phyloP scores from a whole-genome alignment of 1,140 invertebrate genomes.

The Anthonomus grandis region DNA sequence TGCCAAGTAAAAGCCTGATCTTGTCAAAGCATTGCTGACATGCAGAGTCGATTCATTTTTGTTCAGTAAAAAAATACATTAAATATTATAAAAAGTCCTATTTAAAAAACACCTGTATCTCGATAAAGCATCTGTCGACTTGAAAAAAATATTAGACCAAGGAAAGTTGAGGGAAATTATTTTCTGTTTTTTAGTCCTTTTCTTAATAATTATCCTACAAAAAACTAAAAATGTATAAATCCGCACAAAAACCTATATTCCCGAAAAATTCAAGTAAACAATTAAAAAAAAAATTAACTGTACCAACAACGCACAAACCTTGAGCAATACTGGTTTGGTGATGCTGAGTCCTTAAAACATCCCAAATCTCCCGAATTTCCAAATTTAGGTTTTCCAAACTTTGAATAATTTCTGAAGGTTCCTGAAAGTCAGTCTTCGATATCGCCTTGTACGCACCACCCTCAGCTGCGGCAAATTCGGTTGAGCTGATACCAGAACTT shows the following conservation, averaged over 20 bases:
- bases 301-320: slow-evolving; percentile 37
- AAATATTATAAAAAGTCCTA: no score
- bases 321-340: slow-evolving; percentile 53
- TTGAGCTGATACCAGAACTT: slow-evolving; percentile 68
- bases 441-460: slow-evolving; percentile 22
- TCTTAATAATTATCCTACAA: background rate
- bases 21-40: no score
- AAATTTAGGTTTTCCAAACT: slow-evolving; percentile 68
- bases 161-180: no score
- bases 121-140: no score
- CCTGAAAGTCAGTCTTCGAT: slow-evolving; percentile 47
- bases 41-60: no score
- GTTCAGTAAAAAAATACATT: no score
- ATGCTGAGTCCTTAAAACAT: slow-evolving; percentile 63
- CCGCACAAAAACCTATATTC: no score
- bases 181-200: no score
- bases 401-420: slow-evolving; percentile 66
- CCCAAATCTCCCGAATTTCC: slow-evolving; percentile 69
- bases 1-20: no score
- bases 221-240: background rate
- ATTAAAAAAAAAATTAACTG: background rate
- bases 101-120: no score
- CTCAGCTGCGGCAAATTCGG: slow-evolving; percentile 60
- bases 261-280: no score
- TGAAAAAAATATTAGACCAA: no score